Evolutionary conservation across 2,888 invertebrate genomes (phyloP).

Genomic region (Sesia apiformis): DNA sequence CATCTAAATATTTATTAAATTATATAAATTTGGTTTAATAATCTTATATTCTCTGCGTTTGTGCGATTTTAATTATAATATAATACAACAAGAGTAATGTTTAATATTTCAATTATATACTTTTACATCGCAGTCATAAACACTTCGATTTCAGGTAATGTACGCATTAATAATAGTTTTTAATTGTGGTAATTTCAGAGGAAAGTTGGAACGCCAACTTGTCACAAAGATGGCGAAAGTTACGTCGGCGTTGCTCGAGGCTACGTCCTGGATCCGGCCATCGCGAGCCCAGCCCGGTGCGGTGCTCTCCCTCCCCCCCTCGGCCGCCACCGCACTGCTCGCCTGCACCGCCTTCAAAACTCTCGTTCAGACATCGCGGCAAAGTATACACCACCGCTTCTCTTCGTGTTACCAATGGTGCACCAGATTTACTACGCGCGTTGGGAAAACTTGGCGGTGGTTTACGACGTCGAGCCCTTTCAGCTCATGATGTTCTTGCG

Average conservation of each 20-base stretch:
- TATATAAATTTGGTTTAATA: no score
- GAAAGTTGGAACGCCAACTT: constrained; percentile 83
- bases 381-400: constrained; percentile 70
- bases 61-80: no score
- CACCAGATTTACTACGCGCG: constrained; percentile 79
- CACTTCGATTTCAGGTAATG: not conserved
- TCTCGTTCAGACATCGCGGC: constrained; percentile 64
- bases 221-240: constrained; percentile 83
- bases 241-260: constrained; percentile 80
- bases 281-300: constrained; percentile 70
- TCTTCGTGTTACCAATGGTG: constrained; percentile 68
- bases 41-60: no score
- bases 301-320: constrained; percentile 73
- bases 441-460: constrained; percentile 82
- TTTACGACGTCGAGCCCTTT: constrained; percentile 78
- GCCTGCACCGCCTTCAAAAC: constrained; percentile 59
- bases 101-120: no score
- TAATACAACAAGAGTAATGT: no score
- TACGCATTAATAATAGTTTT: not conserved
- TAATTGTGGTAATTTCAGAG: constrained; percentile 62
- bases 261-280: constrained; percentile 78
- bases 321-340: constrained; percentile 65
- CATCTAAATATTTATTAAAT: no score
- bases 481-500: constrained; percentile 80
- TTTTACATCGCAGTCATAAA: no score